phyloP scores from a whole-genome alignment of 1,140 invertebrate genomes.

The Drosophila sturtevanti region DNA sequence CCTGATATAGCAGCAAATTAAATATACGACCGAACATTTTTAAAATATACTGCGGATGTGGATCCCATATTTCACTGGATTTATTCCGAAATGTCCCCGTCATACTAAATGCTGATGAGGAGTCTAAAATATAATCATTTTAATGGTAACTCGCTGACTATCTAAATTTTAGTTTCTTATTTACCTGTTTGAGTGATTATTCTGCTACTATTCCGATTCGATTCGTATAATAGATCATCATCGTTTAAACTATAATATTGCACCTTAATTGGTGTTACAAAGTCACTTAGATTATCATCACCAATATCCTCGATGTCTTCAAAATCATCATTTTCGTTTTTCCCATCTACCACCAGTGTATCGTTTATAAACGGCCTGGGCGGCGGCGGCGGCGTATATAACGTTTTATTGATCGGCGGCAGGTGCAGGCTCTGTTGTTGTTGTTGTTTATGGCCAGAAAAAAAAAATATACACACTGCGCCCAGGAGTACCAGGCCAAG shows the following conservation, averaged over 20 bases:
- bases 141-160: background rate
- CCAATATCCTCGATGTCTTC: conserved; percentile 45
- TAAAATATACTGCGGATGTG: conserved; percentile 88
- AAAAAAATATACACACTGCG: conserved; percentile 7
- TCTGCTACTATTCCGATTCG: conserved; percentile 62
- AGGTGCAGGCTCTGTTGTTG: conserved; percentile 13
- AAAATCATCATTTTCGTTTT: conserved; percentile 27
- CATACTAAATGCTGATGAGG: conserved; percentile 68
- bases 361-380: conserved; percentile 34
- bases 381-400: conserved; percentile 15
- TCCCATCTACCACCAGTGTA: conserved; percentile 18
- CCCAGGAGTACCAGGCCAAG: conserved; percentile 27
- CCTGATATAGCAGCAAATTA: conserved; percentile 84
- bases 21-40: conserved; percentile 85
- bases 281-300: conserved; percentile 59
- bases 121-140: conserved; percentile 36
- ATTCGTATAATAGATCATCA: conserved; percentile 80
- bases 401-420: background rate
- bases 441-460: conserved; percentile 14
- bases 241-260: conserved; percentile 72
- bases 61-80: conserved; percentile 87
- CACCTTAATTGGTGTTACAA: conserved; percentile 69
- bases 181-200: conserved; percentile 66
- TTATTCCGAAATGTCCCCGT: conserved; percentile 86
- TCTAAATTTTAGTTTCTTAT: background rate